A percentile compares a stretch with the other conserved stretches of the same genome.
Conservation (phyloP, 1,140 invertebrate genomes). For the Epicauta chinensis region DNA sequence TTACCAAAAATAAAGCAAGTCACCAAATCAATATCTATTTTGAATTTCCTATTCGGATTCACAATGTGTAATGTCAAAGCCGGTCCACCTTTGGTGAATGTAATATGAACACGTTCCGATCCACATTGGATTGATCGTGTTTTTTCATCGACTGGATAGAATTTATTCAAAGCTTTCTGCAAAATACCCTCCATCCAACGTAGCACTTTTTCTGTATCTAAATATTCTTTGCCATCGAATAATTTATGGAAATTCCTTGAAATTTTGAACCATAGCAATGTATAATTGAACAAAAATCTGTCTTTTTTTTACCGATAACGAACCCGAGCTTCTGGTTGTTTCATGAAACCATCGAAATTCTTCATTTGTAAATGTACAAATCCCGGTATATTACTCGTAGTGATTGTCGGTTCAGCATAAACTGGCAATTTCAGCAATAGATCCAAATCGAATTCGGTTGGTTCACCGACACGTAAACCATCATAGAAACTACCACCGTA, state of each 20-base stretch:
- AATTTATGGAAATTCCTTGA: neutral
- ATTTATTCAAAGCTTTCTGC: constrained; percentile 19
- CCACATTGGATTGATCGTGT: neutral
- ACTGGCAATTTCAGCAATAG: constrained; percentile 44
- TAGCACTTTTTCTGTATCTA: constrained; percentile 24
- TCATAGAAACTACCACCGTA: constrained; percentile 51
- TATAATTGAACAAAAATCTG: too few species aligned
- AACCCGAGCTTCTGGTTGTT: neutral
- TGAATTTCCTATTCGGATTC: constrained; percentile 20
- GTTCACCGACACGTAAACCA: constrained; percentile 45
- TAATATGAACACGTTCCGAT: constrained; percentile 5
- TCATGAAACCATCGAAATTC: constrained; percentile 7
- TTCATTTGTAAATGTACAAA: constrained; percentile 19
- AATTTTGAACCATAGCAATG: too few species aligned
- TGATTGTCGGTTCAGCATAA: neutral
- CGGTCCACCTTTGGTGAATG: constrained; percentile 25
- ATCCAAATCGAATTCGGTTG: constrained; percentile 52
- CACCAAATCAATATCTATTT: constrained; percentile 37
- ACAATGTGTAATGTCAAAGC: constrained; percentile 29
- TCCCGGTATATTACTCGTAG: constrained; percentile 18
- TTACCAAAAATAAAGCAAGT: constrained; percentile 32
- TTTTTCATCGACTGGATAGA: neutral
- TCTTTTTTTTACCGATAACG: neutral
- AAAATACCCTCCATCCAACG: constrained; percentile 33
- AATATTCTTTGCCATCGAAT: constrained; percentile 23